A percentile compares a stretch with the other conserved stretches of the same genome.
phyloP scores from a whole-genome alignment of 2,113 vertebrate species.

The Ancistrus triradiatus region DNA sequence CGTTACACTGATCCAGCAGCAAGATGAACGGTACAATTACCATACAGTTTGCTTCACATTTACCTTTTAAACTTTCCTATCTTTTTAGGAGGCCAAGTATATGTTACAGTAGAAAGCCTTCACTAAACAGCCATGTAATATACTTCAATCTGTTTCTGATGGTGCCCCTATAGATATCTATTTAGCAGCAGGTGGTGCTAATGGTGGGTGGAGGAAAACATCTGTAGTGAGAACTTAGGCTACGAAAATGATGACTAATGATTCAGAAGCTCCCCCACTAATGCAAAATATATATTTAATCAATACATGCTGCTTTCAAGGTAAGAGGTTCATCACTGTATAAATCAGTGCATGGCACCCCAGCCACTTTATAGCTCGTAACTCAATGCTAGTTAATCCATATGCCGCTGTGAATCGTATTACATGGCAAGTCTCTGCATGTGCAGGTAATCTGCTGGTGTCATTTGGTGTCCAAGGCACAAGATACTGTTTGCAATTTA shows the following conservation, averaged over 20 bases:
- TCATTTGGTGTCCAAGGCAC: background rate
- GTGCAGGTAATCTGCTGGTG: background rate
- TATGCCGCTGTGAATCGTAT: slow-evolving; percentile 8
- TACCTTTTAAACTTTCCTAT: slow-evolving; percentile 2
- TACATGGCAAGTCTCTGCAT: background rate
- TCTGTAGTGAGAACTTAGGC: slow-evolving; percentile 18
- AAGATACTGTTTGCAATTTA: background rate
- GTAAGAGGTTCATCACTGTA: slow-evolving; percentile 35
- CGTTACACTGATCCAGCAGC: slow-evolving; percentile 12
- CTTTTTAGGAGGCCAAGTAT: background rate
- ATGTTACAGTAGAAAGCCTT: background rate
- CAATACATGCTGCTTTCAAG: slow-evolving; percentile 27
- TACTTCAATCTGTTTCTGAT: background rate
- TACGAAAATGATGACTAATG: slow-evolving; percentile 46
- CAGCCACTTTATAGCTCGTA: slow-evolving; percentile 14
- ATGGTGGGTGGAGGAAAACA: slow-evolving; percentile 2
- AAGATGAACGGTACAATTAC: slow-evolving; percentile 16
- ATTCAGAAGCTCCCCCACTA: slow-evolving; percentile 39
- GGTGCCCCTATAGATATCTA: slow-evolving; percentile 16
- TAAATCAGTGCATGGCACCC: slow-evolving; percentile 19
- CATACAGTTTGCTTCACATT: slow-evolving; percentile 2
- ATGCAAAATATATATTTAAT: slow-evolving; percentile 45
- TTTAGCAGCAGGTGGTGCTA: slow-evolving; percentile 27
- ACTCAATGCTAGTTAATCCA: slow-evolving; percentile 10
- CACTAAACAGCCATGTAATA: background rate